Evolutionary conservation across 2,113 vertebrate genomes (phyloP), one percentile per base, ranked within the genome.

Genomic region (Gallinago paraguaiae): DNA sequence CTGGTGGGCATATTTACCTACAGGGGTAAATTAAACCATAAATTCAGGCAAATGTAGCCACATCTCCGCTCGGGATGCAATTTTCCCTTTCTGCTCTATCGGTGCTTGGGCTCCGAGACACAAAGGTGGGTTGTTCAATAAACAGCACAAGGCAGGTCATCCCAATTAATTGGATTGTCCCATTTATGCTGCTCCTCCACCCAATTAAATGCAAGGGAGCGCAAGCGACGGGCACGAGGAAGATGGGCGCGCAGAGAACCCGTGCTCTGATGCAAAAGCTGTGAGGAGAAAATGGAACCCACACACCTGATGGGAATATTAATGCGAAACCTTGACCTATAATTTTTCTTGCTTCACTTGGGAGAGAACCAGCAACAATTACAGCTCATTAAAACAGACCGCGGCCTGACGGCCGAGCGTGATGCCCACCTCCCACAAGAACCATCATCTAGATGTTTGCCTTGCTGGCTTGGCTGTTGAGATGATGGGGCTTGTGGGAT

Each of bases 271-370:
- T 82, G 91, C 70, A 76, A 88, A 82, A 93, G 67, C 81, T 72
- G 88, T 87, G 88, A 87, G 72, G 71, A 89, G 92, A 87, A 92
- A 95, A 96, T 80, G 88, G 63, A 94, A 89, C 69, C 88, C 85
- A n/a, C 0, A 9, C 67, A 94, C 78, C 88, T 85, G 92, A 89
- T 0, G 7, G 63, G 92, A 97, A 96, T 97, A 94, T 87, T 93
- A 94, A 96, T 82, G 63, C 57, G 74, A 92, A 96, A 85, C 67
- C 78, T 89, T 94, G 93, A 95, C 92, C 92, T 95, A 72, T 80
- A 82, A 89, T 96, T 93, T 82, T 82, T 71, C 57, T 76, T 89
- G 70, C 61, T 82, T 87, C 74, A 51, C 57, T 45, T 75, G 80
- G 80, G 61, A 91, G 64, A 0, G 25, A 45, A 27, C 51, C 69